Evolutionary conservation across 1,140 invertebrate genomes (phyloP).

Genomic region (Batillaria attramentaria): DNA sequence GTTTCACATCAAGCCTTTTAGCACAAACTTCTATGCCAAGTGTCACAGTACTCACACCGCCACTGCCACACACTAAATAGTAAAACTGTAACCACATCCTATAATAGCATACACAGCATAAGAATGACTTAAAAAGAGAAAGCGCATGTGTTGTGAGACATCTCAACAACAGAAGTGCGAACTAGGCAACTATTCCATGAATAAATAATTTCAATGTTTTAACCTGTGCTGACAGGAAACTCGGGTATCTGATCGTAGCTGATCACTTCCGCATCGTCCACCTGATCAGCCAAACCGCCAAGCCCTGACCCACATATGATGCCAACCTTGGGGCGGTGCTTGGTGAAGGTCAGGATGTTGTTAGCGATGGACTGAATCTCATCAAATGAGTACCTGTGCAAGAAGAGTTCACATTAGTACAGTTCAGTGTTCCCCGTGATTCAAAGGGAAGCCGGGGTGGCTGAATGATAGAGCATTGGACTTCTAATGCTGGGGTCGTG

Average conservation of each 20-base stretch:
- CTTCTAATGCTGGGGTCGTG: no score
- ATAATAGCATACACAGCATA: neutral
- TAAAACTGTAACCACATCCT: neutral
- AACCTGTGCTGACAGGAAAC: constrained; percentile 84
- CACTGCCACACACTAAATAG: no score
- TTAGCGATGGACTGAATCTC: constrained; percentile 83
- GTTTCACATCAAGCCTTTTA: no score
- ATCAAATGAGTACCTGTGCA: constrained; percentile 85
- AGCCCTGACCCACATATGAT: constrained; percentile 96
- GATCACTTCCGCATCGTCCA: constrained; percentile 81
- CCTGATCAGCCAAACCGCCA: constrained; percentile 84
- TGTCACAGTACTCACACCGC: no score
- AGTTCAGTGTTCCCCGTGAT: neutral
- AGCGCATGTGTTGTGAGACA: no score
- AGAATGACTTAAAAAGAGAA: neutral
- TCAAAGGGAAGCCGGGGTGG: no score
- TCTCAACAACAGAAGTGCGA: neutral
- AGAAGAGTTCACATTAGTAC: constrained; percentile 6
- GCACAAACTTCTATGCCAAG: no score
- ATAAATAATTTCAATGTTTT: neutral
- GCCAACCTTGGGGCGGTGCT: constrained; percentile 83
- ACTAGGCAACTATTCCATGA: neutral
- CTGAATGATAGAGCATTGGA: no score
- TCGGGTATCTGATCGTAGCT: constrained; percentile 90
- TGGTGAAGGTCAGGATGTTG: constrained; percentile 81